Evolutionary conservation across 2,797 vertebrate genomes (phyloP).

Genomic region (Serranus cabrilla): DNA sequence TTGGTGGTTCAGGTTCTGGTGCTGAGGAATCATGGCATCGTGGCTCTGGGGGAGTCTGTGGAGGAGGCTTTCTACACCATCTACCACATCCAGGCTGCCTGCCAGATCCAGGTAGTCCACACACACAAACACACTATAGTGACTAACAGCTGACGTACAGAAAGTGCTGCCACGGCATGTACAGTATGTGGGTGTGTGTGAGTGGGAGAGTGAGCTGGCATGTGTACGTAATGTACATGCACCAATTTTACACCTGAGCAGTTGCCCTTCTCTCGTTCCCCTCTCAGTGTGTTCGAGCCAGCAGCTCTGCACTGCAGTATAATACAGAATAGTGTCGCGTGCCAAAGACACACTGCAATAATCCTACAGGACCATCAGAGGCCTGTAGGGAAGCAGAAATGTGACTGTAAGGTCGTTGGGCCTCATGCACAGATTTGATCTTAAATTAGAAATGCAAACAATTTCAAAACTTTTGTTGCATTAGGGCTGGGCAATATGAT

Average conservation of each 20-base stretch:
- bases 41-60: constrained; percentile 94
- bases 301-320: constrained; percentile 65
- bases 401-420: constrained; percentile 13
- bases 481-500: no score
- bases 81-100: constrained; percentile 96
- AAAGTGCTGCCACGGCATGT: constrained; percentile 28
- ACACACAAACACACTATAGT: constrained; percentile 7
- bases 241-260: constrained; percentile 23
- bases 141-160: constrained; percentile 35
- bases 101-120: constrained; percentile 93
- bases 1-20: constrained; percentile 89
- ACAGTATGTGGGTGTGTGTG: constrained; percentile 27
- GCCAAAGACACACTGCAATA: constrained; percentile 53
- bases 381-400: constrained; percentile 19
- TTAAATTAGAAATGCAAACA: no score
- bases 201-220: constrained; percentile 15
- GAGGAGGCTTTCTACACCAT: constrained; percentile 97
- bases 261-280: constrained; percentile 30
- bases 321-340: constrained; percentile 1
- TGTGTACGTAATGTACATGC: constrained; percentile 27
- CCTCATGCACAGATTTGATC: no score
- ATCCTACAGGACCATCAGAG: constrained; percentile 25
- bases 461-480: no score
- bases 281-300: constrained; percentile 35
- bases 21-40: constrained; percentile 92